Evolutionary conservation across 2,113 vertebrate genomes (phyloP), one percentile per base, ranked within the genome.

Genomic region (Brienomyrus longianalis): DNA sequence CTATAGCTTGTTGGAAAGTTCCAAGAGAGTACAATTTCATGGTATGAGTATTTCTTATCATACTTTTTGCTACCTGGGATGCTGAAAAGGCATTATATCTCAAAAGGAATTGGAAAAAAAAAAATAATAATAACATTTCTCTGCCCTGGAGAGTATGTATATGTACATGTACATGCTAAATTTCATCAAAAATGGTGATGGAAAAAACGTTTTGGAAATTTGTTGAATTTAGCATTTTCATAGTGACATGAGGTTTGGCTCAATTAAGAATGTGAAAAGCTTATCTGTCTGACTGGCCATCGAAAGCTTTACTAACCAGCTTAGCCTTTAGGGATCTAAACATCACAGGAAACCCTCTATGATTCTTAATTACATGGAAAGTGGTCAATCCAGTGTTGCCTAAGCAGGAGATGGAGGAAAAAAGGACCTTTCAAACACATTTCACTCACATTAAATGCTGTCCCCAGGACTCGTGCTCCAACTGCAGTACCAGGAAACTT

Each of bases 401-500:
- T 48, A 4, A 27, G 9, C 45, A 15, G 83, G 10, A 80, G 17
- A n/a, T 50, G 11, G n/a, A 45, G 13, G 83, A 85, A 48, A 85
- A 47, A n/a, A 23, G 85, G 2, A 35, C 31, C 48, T 92, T 47
- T 88, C 59, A 94, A 9, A 93, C 15, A 92, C 92, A 93, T 94
- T 92, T 45, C 86, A 94, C 97, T 90, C 96, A 98, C 98, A 89
- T 96, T 97, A 95, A 96, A 97, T 89, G 97, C 96, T 88, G 98
- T 96, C 89, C 95, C 96, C 92, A 97, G 92, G 83, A 97, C 93
- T 91, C 98, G 97, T 92, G 94, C 95, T 94, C 96, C 95, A 89
- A 93, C 88, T 89, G 97, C 95, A 74, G 97, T 98, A 91, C 96
- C 95, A 90, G 97, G 97, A 93, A 97, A 95, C 94, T 97, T 98